Evolutionary conservation across 2,113 vertebrate species (phyloP), one percentile per base, ranked within the genome.

Genomic region (Podilymbus podiceps): DNA sequence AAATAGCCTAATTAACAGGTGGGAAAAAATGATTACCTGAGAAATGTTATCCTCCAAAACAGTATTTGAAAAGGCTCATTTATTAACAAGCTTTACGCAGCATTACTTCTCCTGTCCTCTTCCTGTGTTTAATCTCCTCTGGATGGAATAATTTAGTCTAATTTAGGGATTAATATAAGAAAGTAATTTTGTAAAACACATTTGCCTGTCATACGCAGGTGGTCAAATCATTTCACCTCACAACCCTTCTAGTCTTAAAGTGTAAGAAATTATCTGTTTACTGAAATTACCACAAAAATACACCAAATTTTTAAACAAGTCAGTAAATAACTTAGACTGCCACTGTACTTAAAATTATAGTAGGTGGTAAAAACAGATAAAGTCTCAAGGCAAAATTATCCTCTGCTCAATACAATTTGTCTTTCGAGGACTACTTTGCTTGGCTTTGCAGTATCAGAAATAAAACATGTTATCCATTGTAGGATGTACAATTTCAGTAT

Each of bases 61-160:
- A 93, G 35, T 62, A 58, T 73, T 69, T 93, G 53, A 79, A 96
- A 89, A 91, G 58, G 46, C 46, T 82, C 33, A n/a, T 88, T 95
- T 90, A 89, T 90, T 81, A 94, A 85, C 11, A 53, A 66, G 75
- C 20, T 83, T 52, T 88, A 85, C 5, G 3, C 20, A 66, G 42
- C 40, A 62, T 50, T 47, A 63, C 33, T 90, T 95, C 67, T 82
- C 66, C 55, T 44, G 35, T 63, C 56, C 23, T 84, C 38, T 67
- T 85, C 52, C 56, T 71, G 28, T 30, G 24, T 89, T 94, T 93
- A 89, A 90, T 78, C 84, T 92, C 64, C 52, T 12, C 44, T 85
- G 46, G 53, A 92, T 23, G 25, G 52, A 81, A 81, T 53, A 23
- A 89, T 64, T 92, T 71, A 88, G 35, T 52, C 60, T 82, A 87